phyloP scores from a whole-genome alignment of 2,797 vertebrate genomes.

The Knipowitschia caucasica region DNA sequence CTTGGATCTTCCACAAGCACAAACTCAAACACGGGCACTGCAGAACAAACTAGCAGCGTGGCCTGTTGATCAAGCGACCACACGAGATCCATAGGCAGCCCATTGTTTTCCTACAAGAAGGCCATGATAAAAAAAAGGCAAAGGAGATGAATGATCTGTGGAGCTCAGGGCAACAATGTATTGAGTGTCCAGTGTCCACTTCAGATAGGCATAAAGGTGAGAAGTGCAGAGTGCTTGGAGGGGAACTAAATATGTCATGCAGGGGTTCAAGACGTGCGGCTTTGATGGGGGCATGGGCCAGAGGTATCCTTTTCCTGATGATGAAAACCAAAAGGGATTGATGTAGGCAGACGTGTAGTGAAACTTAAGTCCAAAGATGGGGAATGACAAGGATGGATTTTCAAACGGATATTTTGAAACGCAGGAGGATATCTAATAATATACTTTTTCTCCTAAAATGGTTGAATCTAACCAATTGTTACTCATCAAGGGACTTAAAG shows the following conservation, averaged over 20 bases:
- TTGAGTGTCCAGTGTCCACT: conserved; percentile 67
- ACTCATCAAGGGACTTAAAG: too few relatives aligned
- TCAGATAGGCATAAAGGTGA: conserved; percentile 63
- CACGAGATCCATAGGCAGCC: conserved; percentile 51
- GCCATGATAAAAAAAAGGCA: conserved; percentile 39
- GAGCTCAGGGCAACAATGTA: conserved; percentile 37
- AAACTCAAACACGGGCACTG: conserved; percentile 70
- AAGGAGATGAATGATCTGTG: conserved; percentile 48
- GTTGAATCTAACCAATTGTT: too few relatives aligned
- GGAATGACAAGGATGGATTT: too few relatives aligned
- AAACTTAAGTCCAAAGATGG: conserved; percentile 45
- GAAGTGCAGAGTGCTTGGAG: conserved; percentile 51
- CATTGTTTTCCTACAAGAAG: conserved; percentile 35
- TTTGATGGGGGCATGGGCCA: conserved; percentile 61
- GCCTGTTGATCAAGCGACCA: conserved; percentile 52
- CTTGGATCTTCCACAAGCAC: conserved; percentile 69
- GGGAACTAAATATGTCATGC: conserved; percentile 59
- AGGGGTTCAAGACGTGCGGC: conserved; percentile 44
- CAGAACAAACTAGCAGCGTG: conserved; percentile 52
- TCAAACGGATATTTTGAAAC: too few relatives aligned
- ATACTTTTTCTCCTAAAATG: too few relatives aligned
- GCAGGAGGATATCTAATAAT: too few relatives aligned
- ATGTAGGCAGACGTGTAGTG: conserved; percentile 37
- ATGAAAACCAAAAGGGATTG: conserved; percentile 61
- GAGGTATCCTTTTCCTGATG: conserved; percentile 64